phyloP scores from a whole-genome alignment of 1,140 invertebrate genomes.

The Drosophila insularis region DNA sequence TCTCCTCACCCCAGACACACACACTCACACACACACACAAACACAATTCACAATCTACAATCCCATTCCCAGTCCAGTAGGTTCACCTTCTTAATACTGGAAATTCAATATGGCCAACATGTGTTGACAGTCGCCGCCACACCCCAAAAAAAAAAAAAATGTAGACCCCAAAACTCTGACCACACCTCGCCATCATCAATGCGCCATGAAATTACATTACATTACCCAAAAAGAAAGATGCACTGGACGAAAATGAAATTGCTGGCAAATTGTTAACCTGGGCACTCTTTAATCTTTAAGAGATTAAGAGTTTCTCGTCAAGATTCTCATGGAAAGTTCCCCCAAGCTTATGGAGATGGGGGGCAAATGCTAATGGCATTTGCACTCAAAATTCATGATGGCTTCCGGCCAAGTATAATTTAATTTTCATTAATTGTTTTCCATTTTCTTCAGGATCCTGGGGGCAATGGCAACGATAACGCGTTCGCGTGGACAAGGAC shows the following conservation, averaged over 20 bases:
- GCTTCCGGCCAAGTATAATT: slow-evolving; percentile 70
- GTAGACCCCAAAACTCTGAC: not conserved
- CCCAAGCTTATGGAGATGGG: no score
- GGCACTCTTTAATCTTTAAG: not conserved
- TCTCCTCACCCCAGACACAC: slow-evolving; percentile 14
- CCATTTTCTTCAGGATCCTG: slow-evolving; percentile 40
- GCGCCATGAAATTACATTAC: not conserved
- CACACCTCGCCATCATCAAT: no score
- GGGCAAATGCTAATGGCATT: slow-evolving; percentile 65
- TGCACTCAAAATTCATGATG: slow-evolving; percentile 74
- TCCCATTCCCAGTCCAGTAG: not conserved
- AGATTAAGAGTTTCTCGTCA: not conserved
- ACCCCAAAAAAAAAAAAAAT: slow-evolving; percentile 45
- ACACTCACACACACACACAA: not conserved
- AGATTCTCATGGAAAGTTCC: no score
- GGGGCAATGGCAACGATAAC: not conserved
- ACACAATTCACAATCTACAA: no score
- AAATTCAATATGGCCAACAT: slow-evolving; percentile 71
- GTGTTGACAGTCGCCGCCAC: slow-evolving; percentile 41
- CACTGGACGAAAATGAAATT: not conserved
- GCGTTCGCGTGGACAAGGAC: not conserved
- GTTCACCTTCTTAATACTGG: slow-evolving; percentile 24
- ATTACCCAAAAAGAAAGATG: not conserved
- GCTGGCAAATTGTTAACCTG: no score
- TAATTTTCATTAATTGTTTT: slow-evolving; percentile 77